These are phyloP conservation scores for Phortica variegata DNA, from an alignment of 1,140 invertebrate species.

Conservation along the genomic window DNA sequence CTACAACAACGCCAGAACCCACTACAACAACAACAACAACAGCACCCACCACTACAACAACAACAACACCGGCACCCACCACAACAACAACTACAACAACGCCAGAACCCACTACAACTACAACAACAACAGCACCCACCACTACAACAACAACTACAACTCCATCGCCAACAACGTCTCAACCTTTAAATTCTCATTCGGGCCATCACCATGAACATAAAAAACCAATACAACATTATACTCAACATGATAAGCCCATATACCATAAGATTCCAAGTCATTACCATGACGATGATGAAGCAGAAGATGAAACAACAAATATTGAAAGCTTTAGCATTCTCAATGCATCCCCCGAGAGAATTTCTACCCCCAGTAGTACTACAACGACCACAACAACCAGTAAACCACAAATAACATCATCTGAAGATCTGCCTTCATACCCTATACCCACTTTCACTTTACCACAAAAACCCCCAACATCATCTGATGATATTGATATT, in stretches of 20 bases:
- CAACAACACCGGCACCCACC: conserved; percentile 38
- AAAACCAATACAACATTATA: not conserved
- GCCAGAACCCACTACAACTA: conserved; percentile 25
- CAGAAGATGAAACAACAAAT: conserved; percentile 1
- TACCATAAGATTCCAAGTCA: conserved; percentile 3
- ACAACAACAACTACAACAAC: conserved; percentile 42
- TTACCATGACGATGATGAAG: conserved; percentile 4
- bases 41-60: conserved; percentile 30
- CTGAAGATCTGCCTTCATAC: conserved; percentile 21
- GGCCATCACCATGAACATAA: not conserved
- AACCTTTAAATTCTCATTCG: not conserved
- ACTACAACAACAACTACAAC: conserved; percentile 26
- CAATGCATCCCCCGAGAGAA: conserved; percentile 13
- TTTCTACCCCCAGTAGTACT: conserved; percentile 15
- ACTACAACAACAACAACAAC: conserved; percentile 39
- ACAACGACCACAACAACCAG: conserved; percentile 25
- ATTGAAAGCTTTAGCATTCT: conserved; percentile 26
- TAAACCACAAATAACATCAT: conserved; percentile 25
- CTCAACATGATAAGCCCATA: not conserved
- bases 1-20: conserved; percentile 7
- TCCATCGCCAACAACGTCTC: conserved; percentile 16
- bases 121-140: conserved; percentile 12
- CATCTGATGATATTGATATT: not conserved
- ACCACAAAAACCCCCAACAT: conserved; percentile 10
- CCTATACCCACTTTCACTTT: conserved; percentile 38